Evolutionary conservation across 2,113 vertebrate species (phyloP), one percentile per base, ranked within the genome.

Genomic region (Andinoacara biseriatus): DNA sequence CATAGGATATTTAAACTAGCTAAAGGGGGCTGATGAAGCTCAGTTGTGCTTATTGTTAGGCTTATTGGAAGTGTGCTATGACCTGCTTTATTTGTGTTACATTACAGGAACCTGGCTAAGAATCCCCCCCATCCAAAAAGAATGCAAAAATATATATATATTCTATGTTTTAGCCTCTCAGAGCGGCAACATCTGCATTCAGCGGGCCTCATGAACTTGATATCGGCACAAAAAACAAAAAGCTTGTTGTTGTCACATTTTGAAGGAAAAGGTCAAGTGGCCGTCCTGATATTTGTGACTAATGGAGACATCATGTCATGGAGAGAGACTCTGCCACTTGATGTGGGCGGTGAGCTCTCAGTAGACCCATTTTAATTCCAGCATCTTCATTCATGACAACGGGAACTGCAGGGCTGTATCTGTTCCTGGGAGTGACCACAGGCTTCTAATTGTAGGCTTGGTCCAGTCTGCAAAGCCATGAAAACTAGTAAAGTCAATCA

Each of bases 71-170:
- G 82, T 85, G 78, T 89, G 87, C 82, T 86, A 22, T 91, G 91
- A 94, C 92, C 93, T 93, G 85, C 69, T 95, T 94, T 92, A 84
- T 89, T 85, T 91, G 80, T 85, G 83, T 91, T 88, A 33, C 85
- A 49, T 94, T 91, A 86, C 89, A 82, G 84, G 58, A 91, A 89
- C 78, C 77, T 31, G 81, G 76, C 86, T 35, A 17, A 46, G 78
- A 46, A 38, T 67, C 49, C 82, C 65, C 56, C 56, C 31, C 24
- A n/a, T n/a, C n/a, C n/a, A n/a, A n/a, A 46, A 67, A 76, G 18
- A 10, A 38, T 6, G 4, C 4, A 38, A 38, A 31, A 31, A n/a
- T n/a, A n/a, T n/a, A n/a, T n/a, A n/a, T n/a, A n/a, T n/a, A n/a
- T 26, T 26, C 26, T 26, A 35, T 35, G 33, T 35, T 49, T 49